These are phyloP conservation scores for Drosophila saltans DNA, from an alignment of 1,140 invertebrate genomes.

Conservation along the genomic window DNA sequence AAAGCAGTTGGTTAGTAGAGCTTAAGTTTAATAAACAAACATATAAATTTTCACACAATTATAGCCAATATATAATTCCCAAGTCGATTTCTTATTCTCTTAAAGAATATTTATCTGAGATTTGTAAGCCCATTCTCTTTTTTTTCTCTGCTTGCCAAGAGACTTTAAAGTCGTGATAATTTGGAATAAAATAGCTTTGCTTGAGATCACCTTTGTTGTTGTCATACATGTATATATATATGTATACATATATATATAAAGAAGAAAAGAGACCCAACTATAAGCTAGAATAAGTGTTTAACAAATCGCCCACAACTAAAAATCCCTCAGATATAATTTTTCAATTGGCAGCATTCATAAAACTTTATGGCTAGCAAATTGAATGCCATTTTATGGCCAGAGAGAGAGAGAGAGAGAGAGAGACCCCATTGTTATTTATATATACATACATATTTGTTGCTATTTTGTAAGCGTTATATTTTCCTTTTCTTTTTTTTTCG, in stretches of 20 bases:
- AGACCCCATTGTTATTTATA: slow-evolving; percentile 18
- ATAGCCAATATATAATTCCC: no score
- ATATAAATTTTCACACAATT: no score
- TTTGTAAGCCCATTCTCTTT: no score
- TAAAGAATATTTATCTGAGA: no score
- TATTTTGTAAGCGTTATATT: slow-evolving; percentile 24
- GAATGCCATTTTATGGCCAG: slow-evolving; percentile 60
- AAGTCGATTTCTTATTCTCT: no score
- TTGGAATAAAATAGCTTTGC: no score
- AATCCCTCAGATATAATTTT: slow-evolving; percentile 26
- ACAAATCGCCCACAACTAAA: slow-evolving; percentile 26
- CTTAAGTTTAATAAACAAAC: no score
- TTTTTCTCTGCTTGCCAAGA: no score
- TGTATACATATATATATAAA: no score
- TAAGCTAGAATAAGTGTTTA: not conserved
- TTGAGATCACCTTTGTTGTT: not conserved
- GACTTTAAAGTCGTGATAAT: no score
- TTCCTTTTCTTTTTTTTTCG: slow-evolving; percentile 11
- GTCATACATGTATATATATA: not conserved
- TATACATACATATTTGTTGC: not conserved
- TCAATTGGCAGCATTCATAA: slow-evolving; percentile 51
- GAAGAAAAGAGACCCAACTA: not conserved
- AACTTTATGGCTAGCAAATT: slow-evolving; percentile 69
- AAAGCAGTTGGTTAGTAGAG: no score
- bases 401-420: not conserved